phyloP scores from a whole-genome alignment of 2,113 vertebrate species.

The Paraplagusia blochii region DNA sequence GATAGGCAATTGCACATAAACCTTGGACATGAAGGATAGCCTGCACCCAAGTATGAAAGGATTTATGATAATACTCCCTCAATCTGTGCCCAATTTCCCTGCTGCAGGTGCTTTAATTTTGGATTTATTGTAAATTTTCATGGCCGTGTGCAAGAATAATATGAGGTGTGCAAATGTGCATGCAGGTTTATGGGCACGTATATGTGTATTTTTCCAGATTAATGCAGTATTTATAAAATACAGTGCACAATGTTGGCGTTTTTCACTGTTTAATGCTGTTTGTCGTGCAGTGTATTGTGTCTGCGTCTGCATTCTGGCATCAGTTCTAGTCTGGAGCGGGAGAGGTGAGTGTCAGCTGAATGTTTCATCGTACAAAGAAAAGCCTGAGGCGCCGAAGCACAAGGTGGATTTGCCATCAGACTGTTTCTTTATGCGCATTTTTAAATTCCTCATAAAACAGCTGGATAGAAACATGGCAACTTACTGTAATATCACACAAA shows the following conservation, averaged over 20 bases:
- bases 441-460: background rate
- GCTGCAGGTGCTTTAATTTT: background rate
- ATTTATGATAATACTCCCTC: background rate
- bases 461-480: background rate
- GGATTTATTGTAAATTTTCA: background rate
- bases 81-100: background rate
- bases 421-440: background rate
- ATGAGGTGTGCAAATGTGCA: background rate
- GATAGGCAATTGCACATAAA: background rate
- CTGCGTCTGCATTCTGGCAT: background rate
- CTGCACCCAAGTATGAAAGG: background rate
- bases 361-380: background rate
- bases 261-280: background rate
- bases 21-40: background rate
- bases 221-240: background rate
- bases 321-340: background rate
- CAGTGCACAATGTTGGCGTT: background rate
- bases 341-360: background rate
- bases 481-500: background rate
- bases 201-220: background rate
- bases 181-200: background rate
- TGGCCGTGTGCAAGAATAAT: background rate
- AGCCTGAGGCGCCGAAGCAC: constrained; percentile 1
- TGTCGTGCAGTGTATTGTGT: background rate
- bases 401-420: background rate